phyloP scores from a whole-genome alignment of 2,888 invertebrate species.

The Amiota communis region DNA sequence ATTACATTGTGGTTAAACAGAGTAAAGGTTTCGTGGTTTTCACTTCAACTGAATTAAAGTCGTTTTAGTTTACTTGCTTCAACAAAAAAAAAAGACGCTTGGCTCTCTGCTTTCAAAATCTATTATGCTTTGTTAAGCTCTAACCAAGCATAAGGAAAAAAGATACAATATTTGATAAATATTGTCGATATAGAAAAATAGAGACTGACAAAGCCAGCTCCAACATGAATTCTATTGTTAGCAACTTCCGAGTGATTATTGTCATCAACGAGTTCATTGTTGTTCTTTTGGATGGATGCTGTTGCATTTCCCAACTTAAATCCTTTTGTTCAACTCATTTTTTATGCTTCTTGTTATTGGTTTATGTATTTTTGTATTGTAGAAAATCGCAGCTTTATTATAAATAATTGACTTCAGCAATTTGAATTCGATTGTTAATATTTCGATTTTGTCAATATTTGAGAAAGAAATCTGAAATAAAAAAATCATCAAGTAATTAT shows the following conservation, averaged over 20 bases:
- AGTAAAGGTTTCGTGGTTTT: neutral
- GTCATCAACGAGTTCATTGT: constrained; percentile 24
- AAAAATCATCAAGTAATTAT: too few species aligned
- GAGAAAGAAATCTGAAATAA: too few species aligned
- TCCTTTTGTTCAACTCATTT: constrained; percentile 16
- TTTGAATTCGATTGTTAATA: neutral
- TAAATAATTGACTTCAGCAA: constrained; percentile 4
- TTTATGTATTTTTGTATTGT: neutral
- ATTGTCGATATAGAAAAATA: neutral
- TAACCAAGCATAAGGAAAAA: neutral
- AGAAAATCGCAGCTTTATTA: neutral
- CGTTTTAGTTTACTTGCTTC: neutral
- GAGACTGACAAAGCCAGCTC: neutral
- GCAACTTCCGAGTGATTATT: constrained; percentile 26
- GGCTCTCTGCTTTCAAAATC: neutral
- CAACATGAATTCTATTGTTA: constrained; percentile 5
- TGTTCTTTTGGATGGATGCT: constrained; percentile 2
- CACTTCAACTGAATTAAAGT: neutral
- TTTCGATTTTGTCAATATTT: too few species aligned
- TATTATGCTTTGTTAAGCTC: constrained; percentile 9
- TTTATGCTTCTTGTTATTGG: neutral
- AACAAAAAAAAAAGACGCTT: neutral
- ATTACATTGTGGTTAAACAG: neutral
- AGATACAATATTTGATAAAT: neutral
- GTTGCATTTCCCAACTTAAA: neutral